A percentile compares a stretch with the other conserved stretches of the same genome.
phyloP scores from a whole-genome alignment of 1,140 invertebrate genomes.

The Ectropis grisescens region DNA sequence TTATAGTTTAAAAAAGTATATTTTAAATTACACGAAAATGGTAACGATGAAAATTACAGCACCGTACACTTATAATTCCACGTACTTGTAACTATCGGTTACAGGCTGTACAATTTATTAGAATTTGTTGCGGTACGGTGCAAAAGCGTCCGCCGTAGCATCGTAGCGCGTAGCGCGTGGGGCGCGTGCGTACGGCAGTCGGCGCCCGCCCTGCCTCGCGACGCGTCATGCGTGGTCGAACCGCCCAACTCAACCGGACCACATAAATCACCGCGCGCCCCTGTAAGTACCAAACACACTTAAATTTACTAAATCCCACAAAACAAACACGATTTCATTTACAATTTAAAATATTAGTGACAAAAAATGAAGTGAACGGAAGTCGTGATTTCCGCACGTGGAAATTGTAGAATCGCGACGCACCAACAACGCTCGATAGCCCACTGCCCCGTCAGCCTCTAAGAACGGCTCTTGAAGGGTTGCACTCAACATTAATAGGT shows the following conservation, averaged over 20 bases:
- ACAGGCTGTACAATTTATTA: no score
- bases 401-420: slow-evolving; percentile 46
- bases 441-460: slow-evolving; percentile 69
- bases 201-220: slow-evolving; percentile 32
- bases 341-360: no score
- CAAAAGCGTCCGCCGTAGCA: slow-evolving; percentile 30
- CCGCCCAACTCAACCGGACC: slow-evolving; percentile 14
- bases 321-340: slow-evolving; percentile 7
- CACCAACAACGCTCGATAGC: slow-evolving; percentile 64
- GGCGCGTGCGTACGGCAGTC: slow-evolving; percentile 55
- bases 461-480: slow-evolving; percentile 50
- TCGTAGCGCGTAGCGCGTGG: slow-evolving; percentile 28
- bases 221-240: slow-evolving; percentile 35
- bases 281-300: slow-evolving; percentile 44
- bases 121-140: slow-evolving; percentile 17
- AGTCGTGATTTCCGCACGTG: slow-evolving; percentile 48
- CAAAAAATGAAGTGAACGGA: no score
- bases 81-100: no score
- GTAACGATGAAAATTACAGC: no score
- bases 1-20: no score
- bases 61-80: no score
- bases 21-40: no score
- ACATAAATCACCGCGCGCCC: slow-evolving; percentile 47
- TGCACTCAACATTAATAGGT: slow-evolving; percentile 31
- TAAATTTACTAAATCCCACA: not conserved